Evolutionary conservation across 2,797 vertebrate species (phyloP).

Genomic region (Poeciliopsis paucimaculata): DNA sequence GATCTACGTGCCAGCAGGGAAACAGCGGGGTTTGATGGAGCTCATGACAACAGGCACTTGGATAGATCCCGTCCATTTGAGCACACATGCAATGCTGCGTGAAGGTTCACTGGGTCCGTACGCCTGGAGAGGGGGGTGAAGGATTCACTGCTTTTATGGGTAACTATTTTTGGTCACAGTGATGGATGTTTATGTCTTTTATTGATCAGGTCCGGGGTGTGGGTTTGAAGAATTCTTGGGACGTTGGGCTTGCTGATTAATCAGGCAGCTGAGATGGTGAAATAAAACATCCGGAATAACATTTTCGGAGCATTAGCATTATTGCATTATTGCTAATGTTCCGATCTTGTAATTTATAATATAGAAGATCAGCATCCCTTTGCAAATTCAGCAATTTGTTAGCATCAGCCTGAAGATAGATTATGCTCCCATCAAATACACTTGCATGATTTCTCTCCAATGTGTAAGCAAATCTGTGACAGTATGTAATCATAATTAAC

Average conservation of each 20-base stretch:
- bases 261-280: constrained; percentile 55
- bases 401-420: constrained; percentile 64
- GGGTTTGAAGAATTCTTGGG: constrained; percentile 57
- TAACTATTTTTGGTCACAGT: constrained; percentile 77
- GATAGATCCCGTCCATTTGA: constrained; percentile 35
- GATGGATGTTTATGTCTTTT: constrained; percentile 80
- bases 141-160: constrained; percentile 72
- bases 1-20: constrained; percentile 47
- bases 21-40: constrained; percentile 50
- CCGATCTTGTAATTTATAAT: constrained; percentile 50
- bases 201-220: constrained; percentile 71
- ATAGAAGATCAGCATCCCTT: constrained; percentile 60
- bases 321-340: constrained; percentile 66
- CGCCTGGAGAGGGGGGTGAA: constrained; percentile 54
- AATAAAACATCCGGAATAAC: constrained; percentile 65
- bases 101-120: constrained; percentile 58
- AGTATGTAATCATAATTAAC: constrained; percentile 53
- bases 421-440: constrained; percentile 50
- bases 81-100: constrained; percentile 38
- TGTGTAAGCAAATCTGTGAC: constrained; percentile 57
- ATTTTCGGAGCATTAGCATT: constrained; percentile 72
- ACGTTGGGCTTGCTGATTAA: constrained; percentile 64
- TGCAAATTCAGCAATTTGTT: constrained; percentile 71
- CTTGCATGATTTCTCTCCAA: constrained; percentile 55
- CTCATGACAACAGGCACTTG: constrained; percentile 37